Percentiles rank a stretch among this genome's conserved stretches.
These are phyloP conservation scores for Drosophila tani DNA, from an alignment of 1,140 invertebrate species.

Conservation along the genomic window DNA sequence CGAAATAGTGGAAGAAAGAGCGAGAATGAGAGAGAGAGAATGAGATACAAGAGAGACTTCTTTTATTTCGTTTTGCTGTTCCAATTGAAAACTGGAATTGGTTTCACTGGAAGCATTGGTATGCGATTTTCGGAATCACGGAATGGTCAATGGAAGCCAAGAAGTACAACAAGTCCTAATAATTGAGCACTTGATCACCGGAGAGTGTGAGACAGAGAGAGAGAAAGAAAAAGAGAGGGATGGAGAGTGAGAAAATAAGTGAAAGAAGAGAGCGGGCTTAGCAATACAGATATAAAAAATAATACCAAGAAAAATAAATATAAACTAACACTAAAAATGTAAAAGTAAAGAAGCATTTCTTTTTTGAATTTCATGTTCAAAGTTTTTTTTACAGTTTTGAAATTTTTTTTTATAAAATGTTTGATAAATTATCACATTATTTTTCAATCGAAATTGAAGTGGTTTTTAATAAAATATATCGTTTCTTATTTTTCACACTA, in stretches of 20 bases:
- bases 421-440: no score
- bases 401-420: no score
- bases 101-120: conserved; percentile 81
- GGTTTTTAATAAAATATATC: no score
- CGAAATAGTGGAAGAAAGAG: neutral
- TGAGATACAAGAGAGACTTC: conserved; percentile 9
- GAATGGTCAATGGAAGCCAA: conserved; percentile 79
- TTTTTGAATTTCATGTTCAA: no score
- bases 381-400: no score
- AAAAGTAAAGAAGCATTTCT: neutral
- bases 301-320: conserved; percentile 1
- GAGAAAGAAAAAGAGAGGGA: neutral
- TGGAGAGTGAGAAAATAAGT: neutral
- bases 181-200: conserved; percentile 80
- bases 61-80: conserved; percentile 52
- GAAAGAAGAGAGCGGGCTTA: conserved; percentile 2
- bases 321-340: conserved; percentile 1
- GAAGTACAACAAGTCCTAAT: conserved; percentile 71
- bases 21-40: conserved; percentile 13
- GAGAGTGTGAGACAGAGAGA: conserved; percentile 5
- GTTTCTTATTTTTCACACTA: no score
- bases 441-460: no score
- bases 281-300: conserved; percentile 30
- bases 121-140: conserved; percentile 79
- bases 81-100: conserved; percentile 83